Evolutionary conservation across 2,797 vertebrate genomes (phyloP).

Genomic region (Sebastes glaucus): DNA sequence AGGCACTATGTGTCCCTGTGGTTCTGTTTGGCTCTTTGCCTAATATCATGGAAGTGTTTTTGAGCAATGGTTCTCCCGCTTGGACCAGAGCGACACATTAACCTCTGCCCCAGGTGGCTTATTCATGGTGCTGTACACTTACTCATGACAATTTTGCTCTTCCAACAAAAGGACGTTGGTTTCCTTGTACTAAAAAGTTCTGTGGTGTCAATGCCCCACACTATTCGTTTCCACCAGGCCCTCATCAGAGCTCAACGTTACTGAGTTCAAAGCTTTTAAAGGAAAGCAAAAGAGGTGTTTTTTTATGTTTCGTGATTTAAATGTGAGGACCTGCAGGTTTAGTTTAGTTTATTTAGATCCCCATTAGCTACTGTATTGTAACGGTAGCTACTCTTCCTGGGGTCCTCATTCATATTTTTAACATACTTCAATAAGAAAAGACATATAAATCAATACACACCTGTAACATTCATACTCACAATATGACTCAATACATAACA

Average conservation of each 20-base stretch:
- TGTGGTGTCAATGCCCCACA: neutral
- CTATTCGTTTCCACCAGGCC: neutral
- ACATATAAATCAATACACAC: too few species aligned
- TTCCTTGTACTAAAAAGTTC: constrained; percentile 11
- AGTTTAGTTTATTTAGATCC: too few species aligned
- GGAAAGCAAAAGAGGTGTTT: neutral
- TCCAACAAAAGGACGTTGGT: constrained; percentile 11
- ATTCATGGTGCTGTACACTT: constrained; percentile 11
- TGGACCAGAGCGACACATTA: constrained; percentile 32
- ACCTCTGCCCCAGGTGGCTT: constrained; percentile 23
- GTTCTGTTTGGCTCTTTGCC: constrained; percentile 20
- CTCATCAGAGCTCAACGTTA: neutral
- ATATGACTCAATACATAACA: too few species aligned
- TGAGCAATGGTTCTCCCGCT: constrained; percentile 13
- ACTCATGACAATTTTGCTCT: constrained; percentile 15
- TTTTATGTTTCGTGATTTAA: neutral
- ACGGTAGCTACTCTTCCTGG: too few species aligned
- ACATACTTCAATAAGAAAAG: too few species aligned
- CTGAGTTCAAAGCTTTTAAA: neutral
- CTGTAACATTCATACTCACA: too few species aligned
- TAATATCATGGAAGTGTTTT: constrained; percentile 18
- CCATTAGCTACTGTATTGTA: too few species aligned
- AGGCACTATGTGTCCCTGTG: neutral
- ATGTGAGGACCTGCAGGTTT: neutral
- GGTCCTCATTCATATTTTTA: too few species aligned